A percentile compares a stretch with the other conserved stretches of the same genome.
Conservation (phyloP, 2,888 invertebrate species). For the Gibbula magus region DNA sequence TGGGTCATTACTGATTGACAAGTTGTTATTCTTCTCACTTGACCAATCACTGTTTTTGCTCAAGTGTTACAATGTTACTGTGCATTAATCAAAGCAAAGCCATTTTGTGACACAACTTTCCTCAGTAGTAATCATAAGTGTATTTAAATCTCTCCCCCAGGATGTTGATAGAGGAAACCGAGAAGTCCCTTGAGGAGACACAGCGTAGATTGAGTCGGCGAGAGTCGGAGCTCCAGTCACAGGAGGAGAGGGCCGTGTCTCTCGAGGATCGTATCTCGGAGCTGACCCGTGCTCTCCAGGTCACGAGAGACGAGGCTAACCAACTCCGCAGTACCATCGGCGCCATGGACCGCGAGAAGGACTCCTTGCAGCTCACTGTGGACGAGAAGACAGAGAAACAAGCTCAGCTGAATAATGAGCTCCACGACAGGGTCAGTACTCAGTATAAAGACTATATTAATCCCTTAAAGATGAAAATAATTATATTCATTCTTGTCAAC, state of each 20-base stretch:
- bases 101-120: too few relatives aligned
- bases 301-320: constrained; percentile 66
- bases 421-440: constrained; percentile 58
- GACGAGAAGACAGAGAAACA: constrained; percentile 73
- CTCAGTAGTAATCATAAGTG: too few relatives aligned
- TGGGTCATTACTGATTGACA: too few relatives aligned
- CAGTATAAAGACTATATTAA: neutral
- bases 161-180: constrained; percentile 72
- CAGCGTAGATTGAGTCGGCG: constrained; percentile 63
- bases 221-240: constrained; percentile 67
- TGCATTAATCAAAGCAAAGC: too few relatives aligned
- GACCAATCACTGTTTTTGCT: too few relatives aligned
- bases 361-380: constrained; percentile 68
- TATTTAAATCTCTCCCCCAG: constrained; percentile 55
- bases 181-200: constrained; percentile 67
- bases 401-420: constrained; percentile 66
- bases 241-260: constrained; percentile 58
- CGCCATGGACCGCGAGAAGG: constrained; percentile 73
- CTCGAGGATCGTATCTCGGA: constrained; percentile 66
- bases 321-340: constrained; percentile 65
- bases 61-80: too few relatives aligned
- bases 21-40: too few relatives aligned
- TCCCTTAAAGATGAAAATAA: neutral
- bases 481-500: too few relatives aligned
- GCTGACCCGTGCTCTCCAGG: constrained; percentile 45